Evolutionary conservation across 1,140 invertebrate species (phyloP).

Genomic region (Heliconius congener): DNA sequence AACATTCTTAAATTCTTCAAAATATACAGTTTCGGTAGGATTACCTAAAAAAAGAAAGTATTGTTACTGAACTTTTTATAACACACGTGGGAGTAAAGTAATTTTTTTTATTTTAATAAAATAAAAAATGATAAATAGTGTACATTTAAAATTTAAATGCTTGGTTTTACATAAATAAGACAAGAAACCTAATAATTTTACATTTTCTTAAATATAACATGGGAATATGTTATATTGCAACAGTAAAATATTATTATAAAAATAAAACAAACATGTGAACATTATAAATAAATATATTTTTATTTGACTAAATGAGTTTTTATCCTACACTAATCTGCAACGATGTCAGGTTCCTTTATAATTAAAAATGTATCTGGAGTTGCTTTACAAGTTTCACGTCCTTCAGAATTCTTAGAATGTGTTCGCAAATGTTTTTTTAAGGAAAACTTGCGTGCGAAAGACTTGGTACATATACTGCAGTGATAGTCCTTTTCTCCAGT

Average conservation of each 20-base stretch:
- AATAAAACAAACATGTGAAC: neutral
- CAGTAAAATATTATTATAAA: neutral
- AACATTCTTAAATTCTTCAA: constrained; percentile 12
- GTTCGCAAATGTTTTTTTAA: constrained; percentile 78
- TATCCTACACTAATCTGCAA: neutral
- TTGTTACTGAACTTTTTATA: constrained; percentile 31
- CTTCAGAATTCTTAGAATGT: constrained; percentile 55
- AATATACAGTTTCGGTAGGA: constrained; percentile 17
- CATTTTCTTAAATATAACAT: neutral
- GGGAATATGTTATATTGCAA: neutral
- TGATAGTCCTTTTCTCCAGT: constrained; percentile 87
- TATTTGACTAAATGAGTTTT: neutral
- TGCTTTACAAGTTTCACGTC: neutral
- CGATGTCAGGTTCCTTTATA: neutral
- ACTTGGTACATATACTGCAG: constrained; percentile 83
- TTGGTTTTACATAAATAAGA: neutral
- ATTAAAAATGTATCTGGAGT: neutral
- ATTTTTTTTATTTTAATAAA: neutral
- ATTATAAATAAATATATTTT: neutral
- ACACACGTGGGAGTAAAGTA: neutral
- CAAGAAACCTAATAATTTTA: neutral
- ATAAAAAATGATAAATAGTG: neutral
- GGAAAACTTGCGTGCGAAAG: constrained; percentile 77
- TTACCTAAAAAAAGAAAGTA: constrained; percentile 36
- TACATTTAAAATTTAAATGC: neutral